These are phyloP conservation scores for Bombus sibiricus DNA, from an alignment of 1,140 invertebrate genomes.

Conservation along the genomic window DNA sequence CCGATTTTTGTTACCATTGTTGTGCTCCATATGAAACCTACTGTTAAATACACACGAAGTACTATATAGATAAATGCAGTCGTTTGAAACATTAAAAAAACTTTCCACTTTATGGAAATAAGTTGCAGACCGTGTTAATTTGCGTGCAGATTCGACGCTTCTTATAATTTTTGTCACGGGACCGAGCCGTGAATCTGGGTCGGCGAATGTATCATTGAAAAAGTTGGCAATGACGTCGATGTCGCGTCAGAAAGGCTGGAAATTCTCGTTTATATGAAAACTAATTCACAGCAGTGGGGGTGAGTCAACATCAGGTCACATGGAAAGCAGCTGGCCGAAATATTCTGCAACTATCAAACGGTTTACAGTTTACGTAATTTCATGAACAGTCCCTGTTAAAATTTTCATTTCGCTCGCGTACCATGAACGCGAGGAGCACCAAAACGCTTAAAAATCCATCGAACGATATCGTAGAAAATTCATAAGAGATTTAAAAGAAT, in stretches of 20 bases:
- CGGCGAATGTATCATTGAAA: conserved; percentile 39
- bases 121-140: background rate
- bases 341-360: conserved; percentile 36
- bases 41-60: too few relatives aligned
- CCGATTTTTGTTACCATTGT: background rate
- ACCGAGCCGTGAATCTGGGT: conserved; percentile 8
- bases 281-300: background rate
- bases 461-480: conserved; percentile 4
- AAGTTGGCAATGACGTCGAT: conserved; percentile 34
- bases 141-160: background rate
- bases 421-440: background rate
- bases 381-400: background rate
- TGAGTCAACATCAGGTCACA: background rate
- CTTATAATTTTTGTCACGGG: conserved; percentile 41
- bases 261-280: conserved; percentile 36
- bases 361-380: background rate
- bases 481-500: background rate
- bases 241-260: conserved; percentile 4
- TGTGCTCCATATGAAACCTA: background rate
- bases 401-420: background rate
- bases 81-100: background rate
- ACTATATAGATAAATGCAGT: too few relatives aligned
- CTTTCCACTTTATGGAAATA: background rate
- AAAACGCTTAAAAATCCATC: conserved; percentile 11
- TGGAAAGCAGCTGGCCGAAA: conserved; percentile 5